Evolutionary conservation across 1,140 invertebrate species (phyloP).

Genomic region (Polypedilum vanderplanki): DNA sequence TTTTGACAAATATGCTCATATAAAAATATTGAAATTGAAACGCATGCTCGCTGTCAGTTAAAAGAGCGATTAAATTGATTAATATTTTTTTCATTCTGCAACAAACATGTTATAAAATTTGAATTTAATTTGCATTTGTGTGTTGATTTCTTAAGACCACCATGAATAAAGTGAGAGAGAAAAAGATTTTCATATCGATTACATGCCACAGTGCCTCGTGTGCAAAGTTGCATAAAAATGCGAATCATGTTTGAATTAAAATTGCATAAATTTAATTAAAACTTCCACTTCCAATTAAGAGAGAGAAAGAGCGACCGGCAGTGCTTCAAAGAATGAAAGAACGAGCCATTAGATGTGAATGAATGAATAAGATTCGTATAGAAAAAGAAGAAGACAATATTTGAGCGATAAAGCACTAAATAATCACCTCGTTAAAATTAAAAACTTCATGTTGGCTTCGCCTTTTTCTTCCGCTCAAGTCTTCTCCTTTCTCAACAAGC

Average conservation of each 20-base stretch:
- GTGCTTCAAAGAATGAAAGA: neutral
- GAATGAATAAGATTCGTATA: neutral
- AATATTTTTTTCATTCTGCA: neutral
- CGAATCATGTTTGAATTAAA: constrained; percentile 15
- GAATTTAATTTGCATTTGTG: constrained; percentile 6
- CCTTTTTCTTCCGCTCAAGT: neutral
- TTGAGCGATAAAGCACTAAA: constrained; percentile 25
- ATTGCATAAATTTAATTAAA: constrained; percentile 28
- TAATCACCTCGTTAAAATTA: constrained; percentile 28
- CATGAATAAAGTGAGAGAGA: neutral
- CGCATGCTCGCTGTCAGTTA: neutral
- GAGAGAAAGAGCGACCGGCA: neutral
- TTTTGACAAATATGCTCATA: neutral
- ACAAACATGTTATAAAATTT: neutral
- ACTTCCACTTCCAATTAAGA: constrained; percentile 15
- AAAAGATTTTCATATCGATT: neutral
- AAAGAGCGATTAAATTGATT: neutral
- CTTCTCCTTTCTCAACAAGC: neutral
- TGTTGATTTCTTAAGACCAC: neutral
- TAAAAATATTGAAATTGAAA: neutral
- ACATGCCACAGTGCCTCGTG: constrained; percentile 9
- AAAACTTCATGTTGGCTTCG: constrained; percentile 23
- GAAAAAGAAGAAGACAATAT: too few relatives aligned
- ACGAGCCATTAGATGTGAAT: neutral
- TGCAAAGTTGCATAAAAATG: constrained; percentile 16